Conservation (phyloP, 1,140 invertebrate species). For the Drosophila truncata region DNA sequence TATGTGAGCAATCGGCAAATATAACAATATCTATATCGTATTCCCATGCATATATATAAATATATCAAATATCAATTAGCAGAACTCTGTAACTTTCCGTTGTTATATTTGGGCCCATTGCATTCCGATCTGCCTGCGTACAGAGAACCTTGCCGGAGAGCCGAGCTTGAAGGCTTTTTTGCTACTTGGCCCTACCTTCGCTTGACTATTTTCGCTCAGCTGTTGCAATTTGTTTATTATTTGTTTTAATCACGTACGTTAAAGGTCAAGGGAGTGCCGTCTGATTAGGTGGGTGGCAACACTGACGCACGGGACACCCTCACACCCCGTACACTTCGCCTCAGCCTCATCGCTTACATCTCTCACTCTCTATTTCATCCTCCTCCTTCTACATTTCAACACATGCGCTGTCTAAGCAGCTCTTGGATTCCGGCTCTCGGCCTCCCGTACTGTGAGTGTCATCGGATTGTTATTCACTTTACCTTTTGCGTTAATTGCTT, state of each 20-base stretch:
- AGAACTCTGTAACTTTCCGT: conserved; percentile 14
- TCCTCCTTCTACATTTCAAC: conserved; percentile 18
- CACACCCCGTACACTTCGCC: background rate
- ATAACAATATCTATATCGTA: background rate
- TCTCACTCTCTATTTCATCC: conserved; percentile 14
- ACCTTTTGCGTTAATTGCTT: conserved; percentile 33
- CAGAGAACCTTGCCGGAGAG: background rate
- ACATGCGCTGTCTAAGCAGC: conserved; percentile 39
- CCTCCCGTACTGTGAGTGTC: conserved; percentile 9
- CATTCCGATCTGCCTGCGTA: conserved; percentile 27
- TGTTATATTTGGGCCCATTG: background rate
- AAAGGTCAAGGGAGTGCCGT: conserved; percentile 70
- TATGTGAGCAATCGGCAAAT: background rate
- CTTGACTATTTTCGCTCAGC: conserved; percentile 46
- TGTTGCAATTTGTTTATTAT: conserved; percentile 68
- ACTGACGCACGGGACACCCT: conserved; percentile 47
- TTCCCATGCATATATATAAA: background rate
- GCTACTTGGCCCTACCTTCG: conserved; percentile 6
- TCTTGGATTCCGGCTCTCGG: conserved; percentile 11
- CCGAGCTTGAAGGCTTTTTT: conserved; percentile 2
- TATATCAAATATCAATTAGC: conserved; percentile 6
- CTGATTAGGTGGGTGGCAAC: conserved; percentile 61
- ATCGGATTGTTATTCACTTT: conserved; percentile 33
- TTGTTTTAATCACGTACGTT: conserved; percentile 62
- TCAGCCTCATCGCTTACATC: conserved; percentile 15